phyloP scores from a whole-genome alignment of 2,888 invertebrate genomes.

The Octodonta nipae region DNA sequence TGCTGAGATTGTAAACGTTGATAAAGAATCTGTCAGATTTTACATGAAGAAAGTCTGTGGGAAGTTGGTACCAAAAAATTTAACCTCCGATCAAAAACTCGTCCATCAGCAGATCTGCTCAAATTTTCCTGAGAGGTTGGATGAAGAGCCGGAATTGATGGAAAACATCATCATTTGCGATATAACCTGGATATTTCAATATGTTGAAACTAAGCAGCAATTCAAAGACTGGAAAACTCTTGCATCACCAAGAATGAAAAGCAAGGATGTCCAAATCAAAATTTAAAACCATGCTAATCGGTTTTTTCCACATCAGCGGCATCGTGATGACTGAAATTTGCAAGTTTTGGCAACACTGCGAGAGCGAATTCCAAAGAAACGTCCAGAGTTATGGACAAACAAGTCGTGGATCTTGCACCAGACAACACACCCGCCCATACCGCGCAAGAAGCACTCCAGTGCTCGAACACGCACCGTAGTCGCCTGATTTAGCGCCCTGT shows the following conservation, averaged over 20 bases:
- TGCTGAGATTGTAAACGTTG: conserved; percentile 6
- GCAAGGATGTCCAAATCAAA: conserved; percentile 1
- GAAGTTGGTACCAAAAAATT: conserved; percentile 6
- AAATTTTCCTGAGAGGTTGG: conserved; percentile 1
- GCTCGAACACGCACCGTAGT: conserved; percentile 2
- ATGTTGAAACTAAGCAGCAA: conserved; percentile 1
- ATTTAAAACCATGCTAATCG: conserved; percentile 1
- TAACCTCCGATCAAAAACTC: conserved; percentile 7
- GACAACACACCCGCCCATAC: conserved; percentile 1
- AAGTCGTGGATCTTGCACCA: conserved; percentile 1
- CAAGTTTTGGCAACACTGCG: conserved; percentile 3
- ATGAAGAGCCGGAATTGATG: conserved; percentile 1
- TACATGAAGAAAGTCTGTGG: conserved; percentile 6
- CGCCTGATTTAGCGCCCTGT: conserved; percentile 2
- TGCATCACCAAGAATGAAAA: conserved; percentile 1
- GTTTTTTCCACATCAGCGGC: neutral
- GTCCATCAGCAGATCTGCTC: conserved; percentile 8
- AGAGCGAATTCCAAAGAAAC: conserved; percentile 1
- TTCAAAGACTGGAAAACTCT: neutral
- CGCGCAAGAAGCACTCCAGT: conserved; percentile 2
- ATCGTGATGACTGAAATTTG: conserved; percentile 2
- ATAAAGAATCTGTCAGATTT: conserved; percentile 6
- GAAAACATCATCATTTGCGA: conserved; percentile 3
- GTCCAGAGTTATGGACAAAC: neutral
- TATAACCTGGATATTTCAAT: conserved; percentile 1